phyloP scores from a whole-genome alignment of 1,140 invertebrate genomes.

The Platyscapa corneri region DNA sequence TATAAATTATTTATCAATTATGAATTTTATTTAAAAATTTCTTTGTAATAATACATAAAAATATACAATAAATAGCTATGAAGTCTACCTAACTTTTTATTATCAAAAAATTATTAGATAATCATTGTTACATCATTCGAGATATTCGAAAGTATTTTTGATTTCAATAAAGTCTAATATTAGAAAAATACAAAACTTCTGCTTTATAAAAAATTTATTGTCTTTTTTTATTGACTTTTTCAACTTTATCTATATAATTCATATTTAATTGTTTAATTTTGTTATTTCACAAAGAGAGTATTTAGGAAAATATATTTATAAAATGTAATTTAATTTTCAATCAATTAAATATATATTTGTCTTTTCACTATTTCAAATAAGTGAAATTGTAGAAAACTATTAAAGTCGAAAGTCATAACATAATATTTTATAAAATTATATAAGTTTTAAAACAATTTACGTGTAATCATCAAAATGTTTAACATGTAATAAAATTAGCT shows the following conservation, averaged over 20 bases:
- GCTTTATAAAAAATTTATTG: neutral
- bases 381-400: constrained; percentile 21
- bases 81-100: neutral
- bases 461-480: too few relatives aligned
- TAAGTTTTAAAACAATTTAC: too few relatives aligned
- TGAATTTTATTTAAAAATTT: neutral
- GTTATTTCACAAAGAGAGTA: too few relatives aligned
- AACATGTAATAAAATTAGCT: too few relatives aligned
- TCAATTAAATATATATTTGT: neutral
- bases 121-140: neutral
- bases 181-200: neutral
- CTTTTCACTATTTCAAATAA: neutral
- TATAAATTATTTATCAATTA: neutral
- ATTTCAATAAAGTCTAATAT: neutral
- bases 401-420: neutral
- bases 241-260: neutral
- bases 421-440: neutral
- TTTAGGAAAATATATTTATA: too few relatives aligned
- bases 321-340: too few relatives aligned
- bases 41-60: neutral
- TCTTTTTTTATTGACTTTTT: neutral
- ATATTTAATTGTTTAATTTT: too few relatives aligned
- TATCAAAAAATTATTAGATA: neutral
- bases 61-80: neutral
- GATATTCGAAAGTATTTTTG: neutral